Base-by-base conservation (phyloP, 2,113 vertebrate genomes). In the Ceyx melanurus region DNA sequence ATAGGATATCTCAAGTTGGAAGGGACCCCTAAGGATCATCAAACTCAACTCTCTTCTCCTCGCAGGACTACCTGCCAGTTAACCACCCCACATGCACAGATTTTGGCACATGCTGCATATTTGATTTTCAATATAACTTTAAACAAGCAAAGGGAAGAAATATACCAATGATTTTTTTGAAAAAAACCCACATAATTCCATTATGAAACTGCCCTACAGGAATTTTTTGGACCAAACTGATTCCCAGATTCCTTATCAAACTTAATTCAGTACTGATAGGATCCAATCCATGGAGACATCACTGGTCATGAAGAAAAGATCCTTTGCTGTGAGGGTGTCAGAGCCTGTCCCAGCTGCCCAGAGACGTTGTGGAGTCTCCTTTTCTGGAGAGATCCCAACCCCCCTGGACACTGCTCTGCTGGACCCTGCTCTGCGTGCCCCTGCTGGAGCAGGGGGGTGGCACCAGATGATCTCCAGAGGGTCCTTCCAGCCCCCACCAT, bases 231-330 rank as follows among this genome's bases (percentile, higher is more conserved):
- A 25, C 67, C 28, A 35, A 37, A 51, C 25, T 31, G 15, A 50
- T 58, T 86, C 26, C 56, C 51, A 25, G 7, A 43, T 66, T 45
- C 46, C 37, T 50, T 53, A 13, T 57, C 1, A 0, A 35, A 33
- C 46, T 42, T 1, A 0, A 2, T 62, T 66, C 60, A 45, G 11
- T 19, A 53, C 8, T 5, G 0, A 1, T 9, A n/a, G 28, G 2
- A 11, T 4, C 8, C 21, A 40, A 19, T 21, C 60, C 35, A 37
- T 11, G 7, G 37, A 42, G 70, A 43, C 12, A 35, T 10, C 53
- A 29, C 53, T 54, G 28, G 17, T 26, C 53, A 58, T 13, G 31
- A 58, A 31, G 56, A 58, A n/a, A 58, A 58, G 8, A 11, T 58
- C n/a, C 17, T 57, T 33, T 58, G 56, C 7, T 37, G 56, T 21